phyloP scores from a whole-genome alignment of 1,140 invertebrate genomes.

The Ostrea denselamellosa region DNA sequence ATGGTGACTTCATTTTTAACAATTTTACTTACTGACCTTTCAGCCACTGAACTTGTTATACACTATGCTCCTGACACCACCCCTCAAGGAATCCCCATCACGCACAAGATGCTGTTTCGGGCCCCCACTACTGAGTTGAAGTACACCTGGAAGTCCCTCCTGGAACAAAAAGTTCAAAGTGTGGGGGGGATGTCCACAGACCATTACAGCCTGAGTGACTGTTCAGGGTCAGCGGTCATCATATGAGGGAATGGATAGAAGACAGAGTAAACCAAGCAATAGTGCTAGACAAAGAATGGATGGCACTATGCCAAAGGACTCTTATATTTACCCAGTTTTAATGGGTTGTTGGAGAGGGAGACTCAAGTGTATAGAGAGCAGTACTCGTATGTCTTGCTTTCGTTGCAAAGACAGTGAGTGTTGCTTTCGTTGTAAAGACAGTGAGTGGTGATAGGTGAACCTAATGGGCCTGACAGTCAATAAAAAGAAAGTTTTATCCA shows the following conservation, averaged over 20 bases:
- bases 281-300: not conserved
- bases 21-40: conserved; percentile 28
- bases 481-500: too few species aligned
- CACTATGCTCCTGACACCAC: conserved; percentile 55
- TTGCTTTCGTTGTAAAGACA: too few species aligned
- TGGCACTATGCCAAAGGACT: not conserved
- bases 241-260: conserved; percentile 19
- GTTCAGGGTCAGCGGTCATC: conserved; percentile 55
- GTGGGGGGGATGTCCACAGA: conserved; percentile 57
- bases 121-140: conserved; percentile 70
- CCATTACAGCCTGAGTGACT: conserved; percentile 63
- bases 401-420: too few species aligned
- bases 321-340: not conserved
- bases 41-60: conserved; percentile 73
- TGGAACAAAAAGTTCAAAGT: conserved; percentile 68
- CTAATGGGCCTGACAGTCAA: too few species aligned
- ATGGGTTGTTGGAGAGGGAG: not conserved
- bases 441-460: too few species aligned
- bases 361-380: not conserved
- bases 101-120: conserved; percentile 62
- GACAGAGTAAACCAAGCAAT: not conserved
- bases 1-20: too few species aligned
- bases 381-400: too few species aligned
- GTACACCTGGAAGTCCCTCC: conserved; percentile 69
- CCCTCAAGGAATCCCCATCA: conserved; percentile 51